Evolutionary conservation across 2,113 vertebrate genomes (phyloP).

Genomic region (Lasiurus borealis): DNA sequence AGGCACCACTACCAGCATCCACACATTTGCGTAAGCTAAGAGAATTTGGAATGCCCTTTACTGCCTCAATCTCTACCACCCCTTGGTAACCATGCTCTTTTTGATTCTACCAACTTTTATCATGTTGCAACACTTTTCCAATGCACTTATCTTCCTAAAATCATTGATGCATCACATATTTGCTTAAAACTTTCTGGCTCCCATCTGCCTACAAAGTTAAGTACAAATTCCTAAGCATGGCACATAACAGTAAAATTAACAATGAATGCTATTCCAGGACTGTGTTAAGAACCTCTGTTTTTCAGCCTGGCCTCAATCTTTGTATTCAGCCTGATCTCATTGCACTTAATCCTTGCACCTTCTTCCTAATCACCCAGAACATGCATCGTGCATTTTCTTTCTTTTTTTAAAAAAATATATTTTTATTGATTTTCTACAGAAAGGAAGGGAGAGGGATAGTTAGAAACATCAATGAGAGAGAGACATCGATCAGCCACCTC

Average conservation of each 20-base stretch:
- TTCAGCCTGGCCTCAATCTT: not conserved
- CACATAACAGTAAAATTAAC: not conserved
- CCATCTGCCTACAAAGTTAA: not conserved
- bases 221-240: not conserved
- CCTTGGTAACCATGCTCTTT: not conserved
- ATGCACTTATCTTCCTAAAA: slow-evolving; percentile 35
- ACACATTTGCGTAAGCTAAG: not conserved
- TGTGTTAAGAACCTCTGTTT: not conserved
- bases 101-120: slow-evolving; percentile 1
- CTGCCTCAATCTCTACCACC: not conserved
- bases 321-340: not conserved
- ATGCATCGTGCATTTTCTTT: not conserved
- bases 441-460: too few relatives aligned
- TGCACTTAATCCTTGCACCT: not conserved
- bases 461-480: too few relatives aligned
- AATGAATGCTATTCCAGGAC: not conserved
- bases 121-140: not conserved
- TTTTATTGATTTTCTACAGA: too few relatives aligned
- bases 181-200: slow-evolving; percentile 25
- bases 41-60: not conserved
- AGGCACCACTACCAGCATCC: not conserved
- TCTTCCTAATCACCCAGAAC: not conserved
- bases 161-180: not conserved
- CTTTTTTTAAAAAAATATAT: too few relatives aligned
- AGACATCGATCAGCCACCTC: too few relatives aligned